A percentile compares a stretch with the other conserved stretches of the same genome.
These are phyloP conservation scores for Haliaeetus leucogaster DNA, from an alignment of 2,113 vertebrate genomes.

Conservation along the genomic window DNA sequence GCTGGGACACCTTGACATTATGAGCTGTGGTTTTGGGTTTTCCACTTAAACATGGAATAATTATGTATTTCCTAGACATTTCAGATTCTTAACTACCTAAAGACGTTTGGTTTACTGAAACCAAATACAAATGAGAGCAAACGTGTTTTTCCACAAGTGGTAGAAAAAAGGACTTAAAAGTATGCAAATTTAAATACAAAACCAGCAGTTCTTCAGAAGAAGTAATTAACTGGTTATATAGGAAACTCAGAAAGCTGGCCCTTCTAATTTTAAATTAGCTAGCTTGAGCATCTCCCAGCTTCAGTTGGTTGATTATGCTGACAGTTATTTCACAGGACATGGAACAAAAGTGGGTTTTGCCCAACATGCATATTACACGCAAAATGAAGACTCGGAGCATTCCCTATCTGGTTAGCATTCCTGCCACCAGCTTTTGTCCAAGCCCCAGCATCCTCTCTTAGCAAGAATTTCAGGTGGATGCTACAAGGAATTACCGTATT, in stretches of 20 bases:
- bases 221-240: not conserved
- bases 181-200: slow-evolving; percentile 15
- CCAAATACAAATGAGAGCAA: not conserved
- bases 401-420: not conserved
- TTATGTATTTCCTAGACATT: not conserved
- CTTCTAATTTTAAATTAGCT: not conserved
- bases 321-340: not conserved
- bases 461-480: not conserved
- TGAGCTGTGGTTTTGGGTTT: slow-evolving; percentile 2
- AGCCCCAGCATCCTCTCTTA: not conserved
- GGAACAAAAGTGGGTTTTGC: not conserved
- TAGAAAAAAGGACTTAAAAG: not conserved
- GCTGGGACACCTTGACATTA: not conserved
- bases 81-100: not conserved
- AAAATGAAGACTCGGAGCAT: not conserved
- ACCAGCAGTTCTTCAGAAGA: not conserved
- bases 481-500: not conserved
- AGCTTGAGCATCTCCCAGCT: not conserved
- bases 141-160: not conserved
- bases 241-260: not conserved
- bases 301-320: not conserved
- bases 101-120: not conserved
- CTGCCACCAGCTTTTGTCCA: not conserved
- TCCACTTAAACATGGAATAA: not conserved
- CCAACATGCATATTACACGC: not conserved